A percentile compares a stretch with the other conserved stretches of the same genome.
phyloP scores from a whole-genome alignment of 2,888 invertebrate genomes.

The Caenorhabditis virilis region DNA sequence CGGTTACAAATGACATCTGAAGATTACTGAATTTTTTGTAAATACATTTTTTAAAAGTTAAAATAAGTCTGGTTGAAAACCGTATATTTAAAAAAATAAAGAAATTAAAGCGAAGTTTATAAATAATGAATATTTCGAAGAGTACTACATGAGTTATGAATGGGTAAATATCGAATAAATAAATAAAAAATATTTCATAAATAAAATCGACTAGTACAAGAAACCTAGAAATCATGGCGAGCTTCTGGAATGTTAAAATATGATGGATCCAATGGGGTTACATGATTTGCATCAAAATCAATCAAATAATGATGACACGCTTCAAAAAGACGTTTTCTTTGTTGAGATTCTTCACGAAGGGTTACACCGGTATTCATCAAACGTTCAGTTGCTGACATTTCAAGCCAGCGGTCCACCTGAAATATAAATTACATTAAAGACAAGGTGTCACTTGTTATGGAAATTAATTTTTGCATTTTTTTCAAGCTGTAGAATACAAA shows the following conservation, averaged over 20 bases:
- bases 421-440: neutral
- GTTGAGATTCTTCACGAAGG: slow-evolving; percentile 17
- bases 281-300: slow-evolving; percentile 57
- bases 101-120: no score
- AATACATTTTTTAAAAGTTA: no score
- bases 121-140: no score
- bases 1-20: slow-evolving; percentile 22
- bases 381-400: slow-evolving; percentile 46
- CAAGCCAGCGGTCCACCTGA: slow-evolving; percentile 50
- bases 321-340: slow-evolving; percentile 36
- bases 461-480: neutral
- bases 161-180: neutral
- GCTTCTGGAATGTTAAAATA: slow-evolving; percentile 35
- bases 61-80: no score
- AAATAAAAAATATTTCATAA: neutral
- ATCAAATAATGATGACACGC: slow-evolving; percentile 53
- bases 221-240: slow-evolving; percentile 10
- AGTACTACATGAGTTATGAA: slow-evolving; percentile 1
- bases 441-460: no score
- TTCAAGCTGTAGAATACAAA: no score
- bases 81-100: no score
- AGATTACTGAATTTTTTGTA: neutral
- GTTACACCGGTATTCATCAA: slow-evolving; percentile 33
- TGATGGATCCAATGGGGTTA: slow-evolving; percentile 49
- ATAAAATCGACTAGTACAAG: neutral